Conservation (phyloP, 2,888 invertebrate genomes). For the Hecatera dysodea region DNA sequence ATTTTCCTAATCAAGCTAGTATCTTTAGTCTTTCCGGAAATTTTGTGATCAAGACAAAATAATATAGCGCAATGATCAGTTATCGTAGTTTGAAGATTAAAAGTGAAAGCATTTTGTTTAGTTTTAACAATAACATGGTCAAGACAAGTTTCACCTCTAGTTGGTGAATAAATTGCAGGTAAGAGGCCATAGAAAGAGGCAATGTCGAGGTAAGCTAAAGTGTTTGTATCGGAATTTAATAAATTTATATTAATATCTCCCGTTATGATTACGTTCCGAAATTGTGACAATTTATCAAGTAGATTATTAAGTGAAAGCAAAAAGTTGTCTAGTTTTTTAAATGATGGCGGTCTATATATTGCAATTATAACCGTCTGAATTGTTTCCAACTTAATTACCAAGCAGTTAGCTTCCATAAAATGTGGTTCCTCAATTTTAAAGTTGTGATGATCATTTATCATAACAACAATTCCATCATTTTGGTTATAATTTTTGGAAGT, state of each 20-base stretch:
- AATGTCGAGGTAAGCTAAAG: neutral
- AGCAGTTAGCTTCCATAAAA: neutral
- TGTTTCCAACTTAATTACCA: neutral
- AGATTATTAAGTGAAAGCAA: too few relatives aligned
- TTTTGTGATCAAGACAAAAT: neutral
- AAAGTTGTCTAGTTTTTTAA: too few relatives aligned
- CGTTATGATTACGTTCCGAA: too few relatives aligned
- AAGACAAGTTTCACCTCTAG: too few relatives aligned
- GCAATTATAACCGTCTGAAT: neutral
- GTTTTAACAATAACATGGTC: slow-evolving; percentile 3
- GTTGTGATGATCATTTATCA: neutral
- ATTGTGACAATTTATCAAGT: too few relatives aligned
- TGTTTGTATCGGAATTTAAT: too few relatives aligned
- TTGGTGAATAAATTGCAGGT: too few relatives aligned
- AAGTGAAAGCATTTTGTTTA: neutral
- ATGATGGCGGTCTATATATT: too few relatives aligned
- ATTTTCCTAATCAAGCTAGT: neutral
- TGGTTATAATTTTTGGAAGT: too few relatives aligned
- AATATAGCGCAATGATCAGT: too few relatives aligned
- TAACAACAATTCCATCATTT: neutral
- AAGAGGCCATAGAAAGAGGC: too few relatives aligned
- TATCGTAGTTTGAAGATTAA: neutral
- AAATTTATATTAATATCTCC: too few relatives aligned
- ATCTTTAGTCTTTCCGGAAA: neutral
- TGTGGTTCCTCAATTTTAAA: neutral